phyloP scores from a whole-genome alignment of 2,797 vertebrate species.

The Pampus argenteus region DNA sequence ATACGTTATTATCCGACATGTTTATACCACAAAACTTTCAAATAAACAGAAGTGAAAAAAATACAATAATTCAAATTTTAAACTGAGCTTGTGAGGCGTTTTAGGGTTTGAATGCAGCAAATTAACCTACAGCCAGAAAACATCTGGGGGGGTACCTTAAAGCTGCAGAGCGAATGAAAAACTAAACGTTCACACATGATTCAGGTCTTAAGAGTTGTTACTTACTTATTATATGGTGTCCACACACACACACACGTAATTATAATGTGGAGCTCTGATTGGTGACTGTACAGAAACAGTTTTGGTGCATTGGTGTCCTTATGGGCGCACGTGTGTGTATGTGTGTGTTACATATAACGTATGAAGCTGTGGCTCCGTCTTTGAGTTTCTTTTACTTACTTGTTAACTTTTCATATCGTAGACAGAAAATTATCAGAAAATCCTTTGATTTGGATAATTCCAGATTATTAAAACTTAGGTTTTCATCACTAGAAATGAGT shows the following conservation, averaged over 20 bases:
- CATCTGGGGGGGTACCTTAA: neutral
- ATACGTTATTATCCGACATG: neutral
- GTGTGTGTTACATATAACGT: slow-evolving; percentile 41
- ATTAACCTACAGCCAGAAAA: neutral
- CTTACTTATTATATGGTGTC: slow-evolving; percentile 46
- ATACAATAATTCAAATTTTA: neutral
- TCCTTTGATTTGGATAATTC: neutral
- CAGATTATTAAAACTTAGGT: too few species aligned
- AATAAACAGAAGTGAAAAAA: slow-evolving; percentile 7
- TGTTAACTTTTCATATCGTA: neutral
- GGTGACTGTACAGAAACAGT: slow-evolving; percentile 41
- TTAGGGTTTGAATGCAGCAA: neutral
- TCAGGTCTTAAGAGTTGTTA: neutral
- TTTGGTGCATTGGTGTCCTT: slow-evolving; percentile 31
- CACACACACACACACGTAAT: slow-evolving; percentile 29
- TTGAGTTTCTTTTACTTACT: slow-evolving; percentile 17
- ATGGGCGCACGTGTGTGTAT: neutral
- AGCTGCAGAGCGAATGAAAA: neutral
- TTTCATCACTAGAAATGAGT: neutral
- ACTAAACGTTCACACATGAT: neutral
- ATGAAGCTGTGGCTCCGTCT: slow-evolving; percentile 9
- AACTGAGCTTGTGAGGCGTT: neutral
- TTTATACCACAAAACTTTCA: neutral
- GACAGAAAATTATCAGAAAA: neutral
- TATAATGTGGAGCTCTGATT: slow-evolving; percentile 50